Evolutionary conservation across 2,888 invertebrate genomes (phyloP), one percentile per base, ranked within the genome.

Genomic region (Oscheius sp.): DNA sequence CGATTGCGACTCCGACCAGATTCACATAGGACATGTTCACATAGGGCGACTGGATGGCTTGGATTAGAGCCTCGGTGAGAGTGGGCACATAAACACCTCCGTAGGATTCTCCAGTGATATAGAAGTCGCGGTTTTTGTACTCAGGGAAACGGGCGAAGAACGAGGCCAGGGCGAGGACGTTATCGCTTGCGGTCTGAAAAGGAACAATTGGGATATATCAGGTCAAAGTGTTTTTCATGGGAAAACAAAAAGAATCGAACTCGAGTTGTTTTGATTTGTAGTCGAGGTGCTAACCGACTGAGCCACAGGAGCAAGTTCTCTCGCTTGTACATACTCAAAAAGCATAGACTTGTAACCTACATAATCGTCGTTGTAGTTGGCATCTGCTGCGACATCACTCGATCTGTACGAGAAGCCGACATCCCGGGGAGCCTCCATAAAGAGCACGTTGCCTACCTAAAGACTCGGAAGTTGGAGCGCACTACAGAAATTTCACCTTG

Each of bases 381-480:
- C 62, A 60, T 82, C 79, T 37, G 76, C 65, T 32, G 74, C 63
- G 32, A 59, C 75, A 48, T 81, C 80, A 59, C 78, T 89, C 60
- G 81, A 83, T 10, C 90, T 85, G 82, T 90, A 91, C 0, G 91
- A 91, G 84, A 89, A 92, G 2, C 91, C 91, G 48, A 91, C 91
- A 63, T 91, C 91, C 35, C 91, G 91, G 50, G 91, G 91, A 0
- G 91, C 89, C 84, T 92, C 91, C 74, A 91, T 77, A 84, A 90
- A 91, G 60, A 91, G 76, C 75, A 91, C 90, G 81, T 91, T 91
- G 51, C 91, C 90, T 33, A 89, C 83, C 90, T 91, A 37, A 51
- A 42, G 7, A 81, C 74, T 29, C 7, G 11, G 35, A 35, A 62
- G 21, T 50, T 35, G 10, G 32, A 21, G 21, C 21, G 21, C 50